A percentile compares a stretch with the other conserved stretches of the same genome.
Evolutionary conservation across 2,888 invertebrate genomes (phyloP).

Genomic region (Atethmia centrago): DNA sequence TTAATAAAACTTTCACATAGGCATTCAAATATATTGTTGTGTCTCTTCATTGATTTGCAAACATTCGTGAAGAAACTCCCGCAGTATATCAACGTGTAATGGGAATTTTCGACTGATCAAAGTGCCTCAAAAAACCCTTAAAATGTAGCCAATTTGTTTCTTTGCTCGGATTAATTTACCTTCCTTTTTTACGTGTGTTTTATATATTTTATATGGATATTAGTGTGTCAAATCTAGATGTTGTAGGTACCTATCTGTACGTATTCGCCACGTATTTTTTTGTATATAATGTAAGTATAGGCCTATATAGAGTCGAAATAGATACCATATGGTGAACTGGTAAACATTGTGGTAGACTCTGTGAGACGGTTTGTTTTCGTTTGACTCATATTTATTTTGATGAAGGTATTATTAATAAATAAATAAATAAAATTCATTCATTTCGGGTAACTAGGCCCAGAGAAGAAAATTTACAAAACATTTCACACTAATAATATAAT

Average conservation of each 20-base stretch:
- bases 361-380: background rate
- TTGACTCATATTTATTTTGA: background rate
- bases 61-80: conserved; percentile 49
- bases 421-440: too few relatives aligned
- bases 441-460: too few relatives aligned
- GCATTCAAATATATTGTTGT: conserved; percentile 58
- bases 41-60: conserved; percentile 56
- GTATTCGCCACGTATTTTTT: background rate
- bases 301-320: background rate
- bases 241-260: background rate
- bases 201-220: background rate
- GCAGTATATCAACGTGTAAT: conserved; percentile 70
- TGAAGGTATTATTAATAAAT: background rate
- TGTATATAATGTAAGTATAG: background rate
- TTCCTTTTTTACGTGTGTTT: conserved; percentile 28
- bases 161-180: conserved; percentile 58
- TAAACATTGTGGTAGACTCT: too few relatives aligned
- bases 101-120: conserved; percentile 72
- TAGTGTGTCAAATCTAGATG: background rate
- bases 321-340: background rate
- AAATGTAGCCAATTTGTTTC: conserved; percentile 75
- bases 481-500: too few relatives aligned
- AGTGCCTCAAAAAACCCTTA: conserved; percentile 71
- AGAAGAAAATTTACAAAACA: too few relatives aligned
- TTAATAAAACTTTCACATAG: conserved; percentile 51